Conservation (phyloP, 1,140 invertebrate species). For the Sinonovacula constricta region DNA sequence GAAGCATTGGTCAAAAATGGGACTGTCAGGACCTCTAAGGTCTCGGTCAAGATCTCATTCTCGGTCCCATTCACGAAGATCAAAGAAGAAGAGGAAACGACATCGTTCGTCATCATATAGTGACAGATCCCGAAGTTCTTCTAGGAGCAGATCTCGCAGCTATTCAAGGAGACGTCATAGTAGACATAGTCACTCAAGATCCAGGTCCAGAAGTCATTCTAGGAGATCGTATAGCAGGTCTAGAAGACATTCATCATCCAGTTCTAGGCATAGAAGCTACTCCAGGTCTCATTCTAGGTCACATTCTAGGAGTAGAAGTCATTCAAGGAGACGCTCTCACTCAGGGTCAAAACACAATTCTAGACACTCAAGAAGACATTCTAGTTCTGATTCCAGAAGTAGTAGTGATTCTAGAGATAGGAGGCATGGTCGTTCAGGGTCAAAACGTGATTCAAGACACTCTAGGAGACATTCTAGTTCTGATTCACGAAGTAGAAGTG, state of each 20-base stretch:
- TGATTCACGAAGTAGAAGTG: too few relatives aligned
- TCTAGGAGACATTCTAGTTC: not conserved
- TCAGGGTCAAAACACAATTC: too few relatives aligned
- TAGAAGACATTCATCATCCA: constrained; percentile 18
- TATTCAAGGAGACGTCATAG: too few relatives aligned
- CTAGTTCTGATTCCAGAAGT: not conserved
- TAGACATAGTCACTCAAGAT: constrained; percentile 28
- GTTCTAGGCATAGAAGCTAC: constrained; percentile 22
- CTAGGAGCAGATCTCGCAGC: too few relatives aligned
- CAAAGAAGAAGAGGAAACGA: constrained; percentile 15
- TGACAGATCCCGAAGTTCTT: too few relatives aligned
- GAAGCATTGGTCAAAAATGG: too few relatives aligned
- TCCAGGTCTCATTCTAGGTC: constrained; percentile 6
- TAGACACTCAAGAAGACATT: constrained; percentile 27
- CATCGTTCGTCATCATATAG: too few relatives aligned
- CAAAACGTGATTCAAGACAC: not conserved
- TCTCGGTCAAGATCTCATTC: constrained; percentile 24
- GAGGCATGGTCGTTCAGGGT: too few relatives aligned
- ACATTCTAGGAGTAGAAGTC: constrained; percentile 1
- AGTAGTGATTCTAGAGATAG: not conserved
- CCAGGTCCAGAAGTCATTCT: not conserved
- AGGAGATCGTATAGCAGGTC: constrained; percentile 17
- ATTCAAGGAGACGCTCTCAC: constrained; percentile 10
- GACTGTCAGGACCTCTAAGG: too few relatives aligned
- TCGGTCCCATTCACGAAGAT: not conserved